phyloP scores from a whole-genome alignment of 2,888 invertebrate species.

The Tolmerus cingulatus region DNA sequence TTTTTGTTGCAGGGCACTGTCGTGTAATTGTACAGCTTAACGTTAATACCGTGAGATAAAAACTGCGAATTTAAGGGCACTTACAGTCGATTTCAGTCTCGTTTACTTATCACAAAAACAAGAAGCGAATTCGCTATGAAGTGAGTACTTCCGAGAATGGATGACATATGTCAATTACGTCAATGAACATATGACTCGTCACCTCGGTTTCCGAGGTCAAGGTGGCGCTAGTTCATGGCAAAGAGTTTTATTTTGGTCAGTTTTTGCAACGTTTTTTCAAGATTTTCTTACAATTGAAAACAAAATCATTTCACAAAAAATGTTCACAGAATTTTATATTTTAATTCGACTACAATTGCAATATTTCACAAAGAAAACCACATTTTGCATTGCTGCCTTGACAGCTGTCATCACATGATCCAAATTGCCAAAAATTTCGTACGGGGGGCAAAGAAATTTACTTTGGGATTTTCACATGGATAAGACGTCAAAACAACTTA shows the following conservation, averaged over 20 bases:
- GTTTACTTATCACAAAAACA: slow-evolving; percentile 10
- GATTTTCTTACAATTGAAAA: neutral
- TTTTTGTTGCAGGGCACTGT: neutral
- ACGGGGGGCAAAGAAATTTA: neutral
- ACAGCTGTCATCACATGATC: slow-evolving; percentile 21
- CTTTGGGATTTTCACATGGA: neutral
- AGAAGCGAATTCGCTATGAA: neutral
- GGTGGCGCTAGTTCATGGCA: neutral
- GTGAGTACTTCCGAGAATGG: neutral
- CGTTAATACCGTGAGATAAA: neutral
- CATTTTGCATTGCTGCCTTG: neutral
- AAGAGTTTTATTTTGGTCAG: neutral
- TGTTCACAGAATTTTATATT: neutral
- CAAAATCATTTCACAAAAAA: neutral
- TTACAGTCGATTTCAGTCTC: slow-evolving; percentile 10
- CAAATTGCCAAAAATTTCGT: neutral
- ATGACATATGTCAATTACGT: neutral
- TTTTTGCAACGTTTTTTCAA: neutral
- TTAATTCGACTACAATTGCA: neutral
- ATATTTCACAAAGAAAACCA: neutral
- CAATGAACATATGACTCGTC: neutral
- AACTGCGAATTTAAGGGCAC: neutral
- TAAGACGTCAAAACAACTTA: slow-evolving; percentile 9
- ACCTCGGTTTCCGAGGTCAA: neutral
- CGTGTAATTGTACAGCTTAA: neutral